Base-by-base conservation (phyloP, 2,888 invertebrate genomes). In the Hypselothyrea guttata region DNA sequence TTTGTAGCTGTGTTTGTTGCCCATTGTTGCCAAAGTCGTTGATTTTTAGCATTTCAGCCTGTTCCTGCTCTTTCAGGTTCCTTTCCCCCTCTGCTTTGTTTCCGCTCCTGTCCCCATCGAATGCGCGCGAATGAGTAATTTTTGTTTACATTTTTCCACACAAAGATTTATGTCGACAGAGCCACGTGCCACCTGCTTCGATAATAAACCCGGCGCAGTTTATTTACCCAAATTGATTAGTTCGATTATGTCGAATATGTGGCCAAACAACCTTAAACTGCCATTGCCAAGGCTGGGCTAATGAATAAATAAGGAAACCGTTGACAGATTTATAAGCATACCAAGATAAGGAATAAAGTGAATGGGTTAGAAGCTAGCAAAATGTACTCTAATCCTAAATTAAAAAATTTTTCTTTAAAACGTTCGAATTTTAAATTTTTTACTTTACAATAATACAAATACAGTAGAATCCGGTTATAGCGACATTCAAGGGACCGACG, bases 81-180 rank as follows among this genome's bases (percentile, higher is more conserved):
- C n/a, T n/a, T 54, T 46, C 41, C 60, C 34, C 51, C 57, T 56
- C 55, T 47, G 58, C 48, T 61, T 59, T 63, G 51, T 62, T 68
- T 67, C 59, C 60, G 56, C 13, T 49, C 44, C 34, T 52, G 33
- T 52, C 46, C 45, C 54, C 59, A 60, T 67, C 62, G 62, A 74
- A 74, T 75, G 62, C 73, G 75, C 73, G 75, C 62, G 77, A 82
- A 77, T 83, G 81, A 82, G 74, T 82, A 83, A 82, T 83, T 82
- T 82, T 74, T 83, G 81, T 81, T 82, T 82, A 82, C 81, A 81
- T 77, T 70, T 83, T 82, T 79, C 71, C 70, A 83, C 83, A 82
- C 78, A 82, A 79, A 83, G 83, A 83, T 82, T 82, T 83, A 82
- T 81, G 81, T 74, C 75, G 75, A 65, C 22, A 5, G 2, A 22